A percentile compares a stretch with the other conserved stretches of the same genome.
These are phyloP conservation scores for Chirona hameri DNA, from an alignment of 2,888 invertebrate genomes.

Conservation along the genomic window DNA sequence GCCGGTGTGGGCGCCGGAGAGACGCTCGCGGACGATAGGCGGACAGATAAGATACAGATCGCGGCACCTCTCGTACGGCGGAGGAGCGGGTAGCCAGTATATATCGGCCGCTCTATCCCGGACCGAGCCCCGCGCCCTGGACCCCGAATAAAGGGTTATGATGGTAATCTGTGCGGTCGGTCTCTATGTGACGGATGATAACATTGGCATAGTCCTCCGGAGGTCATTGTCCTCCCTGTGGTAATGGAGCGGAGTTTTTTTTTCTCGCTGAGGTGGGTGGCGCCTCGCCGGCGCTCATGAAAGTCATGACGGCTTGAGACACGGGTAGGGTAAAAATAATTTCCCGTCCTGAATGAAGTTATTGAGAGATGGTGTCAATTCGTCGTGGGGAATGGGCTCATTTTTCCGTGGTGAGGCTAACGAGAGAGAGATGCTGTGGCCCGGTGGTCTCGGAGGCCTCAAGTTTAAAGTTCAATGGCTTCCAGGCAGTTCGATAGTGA, in stretches of 20 bases:
- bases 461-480: background rate
- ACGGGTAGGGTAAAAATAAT: background rate
- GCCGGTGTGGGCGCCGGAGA: background rate
- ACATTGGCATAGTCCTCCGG: background rate
- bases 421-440: background rate
- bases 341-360: background rate
- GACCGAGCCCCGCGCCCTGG: background rate
- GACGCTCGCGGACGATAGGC: background rate
- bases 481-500: background rate
- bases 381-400: background rate
- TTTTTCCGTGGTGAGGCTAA: background rate
- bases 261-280: slow-evolving; percentile 4
- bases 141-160: slow-evolving; percentile 8
- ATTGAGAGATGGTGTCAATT: background rate
- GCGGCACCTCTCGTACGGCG: background rate
- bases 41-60: background rate
- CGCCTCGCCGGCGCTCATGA: background rate
- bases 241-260: background rate
- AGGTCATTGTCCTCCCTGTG: background rate
- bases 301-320: slow-evolving; percentile 9
- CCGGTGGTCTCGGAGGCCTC: background rate
- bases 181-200: background rate
- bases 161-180: background rate
- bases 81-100: background rate
- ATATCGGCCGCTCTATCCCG: background rate